Conservation (phyloP, 2,888 invertebrate genomes). For the Pollenia griseotomentosa region DNA sequence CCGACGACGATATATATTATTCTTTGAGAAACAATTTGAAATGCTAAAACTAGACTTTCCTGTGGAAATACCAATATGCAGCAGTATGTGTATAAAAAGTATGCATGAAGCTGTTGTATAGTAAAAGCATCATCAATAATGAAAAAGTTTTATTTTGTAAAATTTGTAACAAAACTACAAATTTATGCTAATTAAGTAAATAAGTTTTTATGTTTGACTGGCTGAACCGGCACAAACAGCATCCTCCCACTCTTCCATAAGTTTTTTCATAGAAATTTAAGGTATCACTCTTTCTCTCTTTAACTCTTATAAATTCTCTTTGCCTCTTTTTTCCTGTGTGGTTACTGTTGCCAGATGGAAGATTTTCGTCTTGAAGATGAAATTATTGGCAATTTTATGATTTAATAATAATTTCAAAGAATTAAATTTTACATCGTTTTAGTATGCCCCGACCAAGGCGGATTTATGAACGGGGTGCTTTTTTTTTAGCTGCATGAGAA, state of each 20-base stretch:
- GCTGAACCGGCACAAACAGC: not conserved
- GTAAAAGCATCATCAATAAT: conserved; percentile 61
- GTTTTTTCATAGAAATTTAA: not conserved
- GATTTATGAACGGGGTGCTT: not conserved
- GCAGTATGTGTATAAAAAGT: not conserved
- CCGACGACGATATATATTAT: too few relatives aligned
- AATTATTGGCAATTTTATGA: too few relatives aligned
- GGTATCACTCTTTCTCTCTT: too few relatives aligned
- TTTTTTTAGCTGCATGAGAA: too few relatives aligned
- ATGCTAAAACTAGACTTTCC: too few relatives aligned
- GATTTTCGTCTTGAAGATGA: too few relatives aligned
- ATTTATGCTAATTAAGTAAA: conserved; percentile 72
- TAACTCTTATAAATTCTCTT: not conserved
- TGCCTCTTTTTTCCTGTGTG: not conserved
- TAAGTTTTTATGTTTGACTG: conserved; percentile 60
- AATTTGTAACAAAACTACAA: conserved; percentile 65
- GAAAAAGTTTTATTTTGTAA: conserved; percentile 58
- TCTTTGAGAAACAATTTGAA: too few relatives aligned
- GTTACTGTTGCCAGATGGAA: too few relatives aligned
- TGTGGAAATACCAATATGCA: not conserved
- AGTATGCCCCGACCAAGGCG: too few relatives aligned
- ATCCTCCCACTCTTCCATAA: conserved; percentile 2
- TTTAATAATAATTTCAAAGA: too few relatives aligned
- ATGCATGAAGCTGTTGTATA: not conserved
- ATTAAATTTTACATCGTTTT: too few relatives aligned